phyloP scores from a whole-genome alignment of 2,113 vertebrate genomes.

The Macroglossus sobrinus region DNA sequence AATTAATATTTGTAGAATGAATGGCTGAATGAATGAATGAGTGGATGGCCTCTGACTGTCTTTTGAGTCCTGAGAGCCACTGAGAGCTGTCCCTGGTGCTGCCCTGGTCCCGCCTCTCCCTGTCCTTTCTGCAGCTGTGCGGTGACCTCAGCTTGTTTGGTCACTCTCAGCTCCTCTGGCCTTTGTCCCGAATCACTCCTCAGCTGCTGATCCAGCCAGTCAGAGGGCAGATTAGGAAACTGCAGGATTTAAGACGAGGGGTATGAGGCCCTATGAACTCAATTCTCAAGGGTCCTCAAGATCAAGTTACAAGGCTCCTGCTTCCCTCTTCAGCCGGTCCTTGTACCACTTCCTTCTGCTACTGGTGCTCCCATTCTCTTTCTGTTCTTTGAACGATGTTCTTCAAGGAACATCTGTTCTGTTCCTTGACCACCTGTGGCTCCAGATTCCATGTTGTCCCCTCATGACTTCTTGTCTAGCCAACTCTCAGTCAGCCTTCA shows the following conservation, averaged over 20 bases:
- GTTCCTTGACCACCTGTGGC: background rate
- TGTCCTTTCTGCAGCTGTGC: background rate
- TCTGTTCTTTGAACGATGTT: too few species aligned
- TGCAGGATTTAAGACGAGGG: background rate
- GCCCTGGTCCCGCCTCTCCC: background rate
- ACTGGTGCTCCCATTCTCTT: background rate
- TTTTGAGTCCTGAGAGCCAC: background rate
- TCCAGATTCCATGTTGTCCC: background rate
- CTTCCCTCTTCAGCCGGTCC: background rate
- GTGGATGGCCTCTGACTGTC: background rate
- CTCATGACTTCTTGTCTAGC: background rate
- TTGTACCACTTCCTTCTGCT: background rate
- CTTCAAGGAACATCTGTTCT: background rate
- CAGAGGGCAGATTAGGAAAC: background rate
- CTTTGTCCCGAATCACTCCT: background rate
- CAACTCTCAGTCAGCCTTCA: background rate
- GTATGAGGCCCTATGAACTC: background rate
- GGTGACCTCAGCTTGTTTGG: background rate
- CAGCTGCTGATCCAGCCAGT: background rate
- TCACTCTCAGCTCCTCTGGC: background rate
- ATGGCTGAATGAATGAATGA: background rate
- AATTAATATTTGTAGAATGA: background rate
- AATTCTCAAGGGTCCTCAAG: background rate
- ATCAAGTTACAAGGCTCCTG: background rate
- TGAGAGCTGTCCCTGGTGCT: conserved; percentile 63